Conservation (phyloP, 2,113 vertebrate genomes). For the Dromiciops gliroides region DNA sequence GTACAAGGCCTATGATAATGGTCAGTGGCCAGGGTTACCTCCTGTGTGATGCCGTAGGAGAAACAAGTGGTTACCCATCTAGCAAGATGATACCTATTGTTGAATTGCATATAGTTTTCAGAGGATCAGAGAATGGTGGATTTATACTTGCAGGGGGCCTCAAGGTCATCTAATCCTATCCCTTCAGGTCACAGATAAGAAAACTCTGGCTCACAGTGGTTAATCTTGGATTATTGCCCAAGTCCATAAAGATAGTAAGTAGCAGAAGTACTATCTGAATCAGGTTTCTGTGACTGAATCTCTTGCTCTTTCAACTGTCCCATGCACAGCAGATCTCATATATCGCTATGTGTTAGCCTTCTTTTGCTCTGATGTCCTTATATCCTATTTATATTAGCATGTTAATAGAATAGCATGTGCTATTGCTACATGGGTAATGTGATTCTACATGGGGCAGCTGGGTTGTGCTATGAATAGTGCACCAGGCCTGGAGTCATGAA, state of each 20-base stretch:
- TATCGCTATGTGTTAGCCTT: not conserved
- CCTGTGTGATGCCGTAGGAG: not conserved
- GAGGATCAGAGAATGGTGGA: not conserved
- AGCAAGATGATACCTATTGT: not conserved
- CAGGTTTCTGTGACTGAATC: not conserved
- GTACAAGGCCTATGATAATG: not conserved
- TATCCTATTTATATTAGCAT: not conserved
- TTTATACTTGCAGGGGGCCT: not conserved
- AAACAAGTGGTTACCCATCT: not conserved
- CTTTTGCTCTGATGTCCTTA: not conserved
- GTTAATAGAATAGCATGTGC: no score
- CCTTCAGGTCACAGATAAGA: not conserved
- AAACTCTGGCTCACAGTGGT: not conserved
- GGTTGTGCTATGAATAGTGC: not conserved
- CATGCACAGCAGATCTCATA: not conserved
- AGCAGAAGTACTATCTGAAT: not conserved
- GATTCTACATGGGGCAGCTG: not conserved
- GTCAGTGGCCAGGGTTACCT: not conserved
- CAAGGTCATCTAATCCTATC: not conserved
- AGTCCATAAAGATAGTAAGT: not conserved
- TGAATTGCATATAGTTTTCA: not conserved
- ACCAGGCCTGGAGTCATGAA: not conserved
- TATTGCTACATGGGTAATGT: not conserved
- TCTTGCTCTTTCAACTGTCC: not conserved
- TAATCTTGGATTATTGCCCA: not conserved